phyloP scores from a whole-genome alignment of 2,888 invertebrate genomes.

The Lasius platythorax region DNA sequence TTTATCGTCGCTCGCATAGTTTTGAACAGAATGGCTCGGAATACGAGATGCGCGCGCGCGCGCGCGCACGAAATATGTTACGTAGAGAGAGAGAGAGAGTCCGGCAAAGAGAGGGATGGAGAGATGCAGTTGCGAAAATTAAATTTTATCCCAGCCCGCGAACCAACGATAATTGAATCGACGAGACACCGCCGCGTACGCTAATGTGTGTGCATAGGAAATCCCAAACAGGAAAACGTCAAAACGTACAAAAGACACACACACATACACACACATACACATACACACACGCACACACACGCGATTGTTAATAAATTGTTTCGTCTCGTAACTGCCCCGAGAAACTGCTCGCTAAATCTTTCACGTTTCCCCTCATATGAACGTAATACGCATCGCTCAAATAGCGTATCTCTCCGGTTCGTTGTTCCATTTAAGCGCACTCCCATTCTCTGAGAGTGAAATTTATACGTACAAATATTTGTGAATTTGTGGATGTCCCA shows the following conservation, averaged over 20 bases:
- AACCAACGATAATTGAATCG: conserved; percentile 33
- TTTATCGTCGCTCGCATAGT: conserved; percentile 45
- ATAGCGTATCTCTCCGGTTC: conserved; percentile 1
- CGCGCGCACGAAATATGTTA: conserved; percentile 1
- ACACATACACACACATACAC: too few relatives aligned
- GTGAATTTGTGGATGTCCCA: conserved; percentile 30
- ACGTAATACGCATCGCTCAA: conserved; percentile 14
- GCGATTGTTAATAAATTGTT: conserved; percentile 34
- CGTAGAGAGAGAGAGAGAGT: conserved; percentile 12
- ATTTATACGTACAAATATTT: conserved; percentile 45
- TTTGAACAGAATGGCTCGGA: conserved; percentile 24
- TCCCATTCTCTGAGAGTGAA: not conserved
- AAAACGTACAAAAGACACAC: not conserved
- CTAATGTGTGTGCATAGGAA: not conserved
- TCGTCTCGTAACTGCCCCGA: conserved; percentile 6
- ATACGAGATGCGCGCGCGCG: not conserved
- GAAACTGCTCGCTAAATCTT: conserved; percentile 26
- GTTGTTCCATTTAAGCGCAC: conserved; percentile 20
- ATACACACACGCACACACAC: too few relatives aligned
- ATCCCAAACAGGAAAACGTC: conserved; percentile 15
- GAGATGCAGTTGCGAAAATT: conserved; percentile 36
- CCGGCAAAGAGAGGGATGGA: not conserved
- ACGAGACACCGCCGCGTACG: not conserved
- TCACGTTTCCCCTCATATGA: conserved; percentile 2
- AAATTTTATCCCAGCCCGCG: conserved; percentile 26